A percentile compares a stretch with the other conserved stretches of the same genome.
Conservation (phyloP, 2,113 vertebrate genomes). For the Lonchura striata region DNA sequence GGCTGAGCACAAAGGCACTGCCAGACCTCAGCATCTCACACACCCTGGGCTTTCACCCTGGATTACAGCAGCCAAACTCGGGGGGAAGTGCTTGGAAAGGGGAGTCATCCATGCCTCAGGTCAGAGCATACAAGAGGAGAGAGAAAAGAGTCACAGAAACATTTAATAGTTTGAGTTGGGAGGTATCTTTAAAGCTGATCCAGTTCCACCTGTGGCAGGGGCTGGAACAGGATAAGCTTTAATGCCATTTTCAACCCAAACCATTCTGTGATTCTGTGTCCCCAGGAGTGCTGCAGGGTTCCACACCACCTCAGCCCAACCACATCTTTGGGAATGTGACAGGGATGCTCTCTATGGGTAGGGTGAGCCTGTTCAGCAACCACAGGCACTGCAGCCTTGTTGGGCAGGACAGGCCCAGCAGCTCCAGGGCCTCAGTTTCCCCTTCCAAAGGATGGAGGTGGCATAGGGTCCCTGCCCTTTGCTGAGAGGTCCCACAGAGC, state of each 20-base stretch:
- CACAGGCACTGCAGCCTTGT: neutral
- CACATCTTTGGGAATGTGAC: neutral
- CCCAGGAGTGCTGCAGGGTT: neutral
- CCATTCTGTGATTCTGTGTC: neutral
- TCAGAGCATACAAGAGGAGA: neutral
- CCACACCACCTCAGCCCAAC: neutral
- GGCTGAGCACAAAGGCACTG: neutral
- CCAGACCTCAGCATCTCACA: neutral
- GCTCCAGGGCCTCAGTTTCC: neutral
- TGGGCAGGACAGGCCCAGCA: neutral
- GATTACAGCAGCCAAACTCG: neutral
- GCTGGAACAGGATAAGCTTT: neutral
- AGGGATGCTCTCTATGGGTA: neutral
- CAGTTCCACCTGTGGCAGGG: neutral
- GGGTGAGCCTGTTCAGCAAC: neutral
- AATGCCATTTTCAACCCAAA: neutral
- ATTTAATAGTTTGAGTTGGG: fast-evolving
- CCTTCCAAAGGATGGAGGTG: neutral
- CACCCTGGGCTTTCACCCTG: neutral
- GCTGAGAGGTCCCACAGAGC: neutral
- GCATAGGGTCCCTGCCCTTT: neutral
- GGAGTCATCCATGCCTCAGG: neutral
- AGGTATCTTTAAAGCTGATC: neutral
- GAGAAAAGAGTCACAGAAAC: neutral
- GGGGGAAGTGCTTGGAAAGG: neutral